Evolutionary conservation across 1,140 invertebrate species (phyloP).

Genomic region (Stegodyphus dumicola): DNA sequence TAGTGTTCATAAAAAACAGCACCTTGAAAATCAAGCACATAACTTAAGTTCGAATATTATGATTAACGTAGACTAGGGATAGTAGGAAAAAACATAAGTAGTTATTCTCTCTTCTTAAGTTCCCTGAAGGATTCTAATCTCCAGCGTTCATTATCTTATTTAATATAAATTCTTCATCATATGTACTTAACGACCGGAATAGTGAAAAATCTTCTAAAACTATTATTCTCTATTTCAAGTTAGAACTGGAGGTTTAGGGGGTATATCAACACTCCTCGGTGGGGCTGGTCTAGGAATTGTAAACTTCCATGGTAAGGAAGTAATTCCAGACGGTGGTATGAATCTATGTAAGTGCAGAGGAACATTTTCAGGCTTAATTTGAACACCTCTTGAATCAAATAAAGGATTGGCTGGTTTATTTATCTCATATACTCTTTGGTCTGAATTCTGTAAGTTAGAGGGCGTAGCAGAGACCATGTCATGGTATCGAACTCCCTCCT

Average conservation of each 20-base stretch:
- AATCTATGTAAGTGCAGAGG: constrained; percentile 52
- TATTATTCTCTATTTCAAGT: background rate
- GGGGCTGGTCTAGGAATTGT: constrained; percentile 45
- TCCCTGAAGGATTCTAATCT: no score
- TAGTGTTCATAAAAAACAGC: no score
- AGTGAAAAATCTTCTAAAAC: no score
- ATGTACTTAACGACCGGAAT: no score
- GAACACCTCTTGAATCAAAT: constrained; percentile 39
- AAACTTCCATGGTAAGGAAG: constrained; percentile 48
- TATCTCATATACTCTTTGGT: constrained; percentile 26
- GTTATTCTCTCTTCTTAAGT: no score
- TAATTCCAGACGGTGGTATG: constrained; percentile 25
- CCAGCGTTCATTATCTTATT: no score
- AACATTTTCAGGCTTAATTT: constrained; percentile 51
- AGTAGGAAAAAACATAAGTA: no score
- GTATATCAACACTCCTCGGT: constrained; percentile 35
- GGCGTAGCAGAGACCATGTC: background rate
- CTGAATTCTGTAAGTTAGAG: background rate
- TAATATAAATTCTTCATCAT: no score
- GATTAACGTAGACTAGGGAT: no score
- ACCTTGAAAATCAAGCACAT: no score
- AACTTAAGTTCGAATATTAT: no score
- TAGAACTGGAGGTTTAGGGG: constrained; percentile 29
- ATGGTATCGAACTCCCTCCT: background rate
- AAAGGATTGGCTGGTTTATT: constrained; percentile 9